These are phyloP conservation scores for Rhabdomys dilectus DNA, from an alignment of 2,113 vertebrate species.

Conservation along the genomic window DNA sequence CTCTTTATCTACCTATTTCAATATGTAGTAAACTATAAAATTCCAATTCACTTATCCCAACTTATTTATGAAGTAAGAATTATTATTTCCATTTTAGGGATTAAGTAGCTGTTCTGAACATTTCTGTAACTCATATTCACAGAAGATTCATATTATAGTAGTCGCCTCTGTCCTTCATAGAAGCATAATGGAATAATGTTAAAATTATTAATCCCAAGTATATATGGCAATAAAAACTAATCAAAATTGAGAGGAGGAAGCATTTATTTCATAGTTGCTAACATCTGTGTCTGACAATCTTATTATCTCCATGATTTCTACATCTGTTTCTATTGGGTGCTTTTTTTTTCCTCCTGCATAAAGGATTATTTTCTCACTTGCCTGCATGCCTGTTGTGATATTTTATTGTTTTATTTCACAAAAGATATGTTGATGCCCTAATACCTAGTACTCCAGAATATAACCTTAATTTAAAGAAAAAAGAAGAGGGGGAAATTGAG, in stretches of 20 bases:
- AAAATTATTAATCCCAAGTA: slow-evolving; percentile 17
- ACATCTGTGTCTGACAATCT: neutral
- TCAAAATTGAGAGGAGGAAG: neutral
- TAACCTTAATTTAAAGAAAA: neutral
- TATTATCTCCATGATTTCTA: neutral
- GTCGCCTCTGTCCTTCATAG: neutral
- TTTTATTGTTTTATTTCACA: neutral
- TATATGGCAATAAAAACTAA: neutral
- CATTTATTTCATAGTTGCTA: neutral
- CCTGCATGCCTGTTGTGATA: neutral
- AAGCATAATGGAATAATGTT: slow-evolving; percentile 24
- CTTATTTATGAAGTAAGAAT: slow-evolving; percentile 14
- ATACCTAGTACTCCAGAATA: neutral
- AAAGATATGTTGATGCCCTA: neutral
- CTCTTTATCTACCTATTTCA: neutral
- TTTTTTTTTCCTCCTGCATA: neutral
- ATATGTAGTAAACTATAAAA: neutral
- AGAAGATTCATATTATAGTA: neutral
- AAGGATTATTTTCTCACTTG: neutral
- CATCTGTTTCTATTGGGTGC: neutral
- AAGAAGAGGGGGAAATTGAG: too few species aligned
- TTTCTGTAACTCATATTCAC: neutral
- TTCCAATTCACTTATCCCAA: neutral
- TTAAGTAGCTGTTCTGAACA: neutral
- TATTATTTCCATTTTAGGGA: neutral